These are phyloP conservation scores for Campoplex nolae DNA, from an alignment of 2,888 invertebrate genomes.

Conservation along the genomic window DNA sequence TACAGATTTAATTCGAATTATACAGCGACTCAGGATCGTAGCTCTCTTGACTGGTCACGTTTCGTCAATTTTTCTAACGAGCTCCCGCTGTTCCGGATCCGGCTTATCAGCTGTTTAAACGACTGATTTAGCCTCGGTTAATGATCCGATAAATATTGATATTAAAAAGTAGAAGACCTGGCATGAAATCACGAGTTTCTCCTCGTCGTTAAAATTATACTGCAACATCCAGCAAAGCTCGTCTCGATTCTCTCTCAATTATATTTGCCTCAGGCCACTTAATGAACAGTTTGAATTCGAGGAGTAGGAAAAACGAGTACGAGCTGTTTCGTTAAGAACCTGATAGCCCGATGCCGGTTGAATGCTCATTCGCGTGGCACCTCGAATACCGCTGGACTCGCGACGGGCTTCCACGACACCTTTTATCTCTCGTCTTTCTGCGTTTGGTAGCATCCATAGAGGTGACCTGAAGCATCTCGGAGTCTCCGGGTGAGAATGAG, in stretches of 20 bases:
- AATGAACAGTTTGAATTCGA: background rate
- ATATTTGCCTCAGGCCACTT: background rate
- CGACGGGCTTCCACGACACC: too few species aligned
- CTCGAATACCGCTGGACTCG: too few species aligned
- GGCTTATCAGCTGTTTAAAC: background rate
- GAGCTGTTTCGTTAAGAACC: background rate
- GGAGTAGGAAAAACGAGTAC: background rate
- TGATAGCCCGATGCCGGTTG: too few species aligned
- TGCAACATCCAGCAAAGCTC: background rate
- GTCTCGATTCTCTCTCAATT: background rate
- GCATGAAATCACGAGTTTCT: background rate
- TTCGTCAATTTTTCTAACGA: background rate
- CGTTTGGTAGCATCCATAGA: too few species aligned
- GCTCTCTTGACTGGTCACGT: background rate
- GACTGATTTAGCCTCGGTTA: background rate
- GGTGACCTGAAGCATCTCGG: too few species aligned
- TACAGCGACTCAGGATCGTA: background rate
- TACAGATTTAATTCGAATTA: background rate
- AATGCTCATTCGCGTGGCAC: too few species aligned
- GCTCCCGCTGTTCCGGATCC: background rate
- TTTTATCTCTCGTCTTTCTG: background rate
- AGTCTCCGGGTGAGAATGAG: background rate
- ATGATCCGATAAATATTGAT: background rate
- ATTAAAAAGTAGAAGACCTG: background rate
- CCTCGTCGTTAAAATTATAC: background rate